A percentile compares a stretch with the other conserved stretches of the same genome.
Conservation (phyloP, 2,113 vertebrate species). For the Odontophorus gujanensis region DNA sequence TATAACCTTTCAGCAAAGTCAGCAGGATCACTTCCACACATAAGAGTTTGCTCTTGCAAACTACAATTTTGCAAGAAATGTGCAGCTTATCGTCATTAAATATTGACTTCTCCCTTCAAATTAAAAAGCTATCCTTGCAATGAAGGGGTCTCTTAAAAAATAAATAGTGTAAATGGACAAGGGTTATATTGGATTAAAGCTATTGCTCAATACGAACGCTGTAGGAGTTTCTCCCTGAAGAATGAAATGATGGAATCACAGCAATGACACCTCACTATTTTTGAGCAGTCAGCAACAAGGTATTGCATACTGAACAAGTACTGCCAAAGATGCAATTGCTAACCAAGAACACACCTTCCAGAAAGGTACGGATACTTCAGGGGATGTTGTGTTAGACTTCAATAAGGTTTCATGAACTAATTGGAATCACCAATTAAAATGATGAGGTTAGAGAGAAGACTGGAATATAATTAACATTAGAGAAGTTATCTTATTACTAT, state of each 20-base stretch:
- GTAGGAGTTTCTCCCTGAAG: not conserved
- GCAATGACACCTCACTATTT: not conserved
- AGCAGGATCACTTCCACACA: accelerated
- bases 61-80: not conserved
- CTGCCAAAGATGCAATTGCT: not conserved
- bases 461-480: not conserved
- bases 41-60: not conserved
- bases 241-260: not conserved
- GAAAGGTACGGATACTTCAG: not conserved
- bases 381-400: not conserved
- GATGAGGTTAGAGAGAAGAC: not conserved
- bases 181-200: not conserved
- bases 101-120: constrained; percentile 12
- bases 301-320: not conserved
- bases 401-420: not conserved
- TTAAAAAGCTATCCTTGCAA: not conserved
- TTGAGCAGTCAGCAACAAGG: not conserved
- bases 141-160: not conserved
- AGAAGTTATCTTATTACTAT: not conserved
- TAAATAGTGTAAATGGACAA: not conserved
- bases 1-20: not conserved
- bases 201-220: constrained; percentile 5
- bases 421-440: not conserved
- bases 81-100: not conserved
- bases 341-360: not conserved